phyloP scores from a whole-genome alignment of 2,113 vertebrate species.

The Bungarus multicinctus region DNA sequence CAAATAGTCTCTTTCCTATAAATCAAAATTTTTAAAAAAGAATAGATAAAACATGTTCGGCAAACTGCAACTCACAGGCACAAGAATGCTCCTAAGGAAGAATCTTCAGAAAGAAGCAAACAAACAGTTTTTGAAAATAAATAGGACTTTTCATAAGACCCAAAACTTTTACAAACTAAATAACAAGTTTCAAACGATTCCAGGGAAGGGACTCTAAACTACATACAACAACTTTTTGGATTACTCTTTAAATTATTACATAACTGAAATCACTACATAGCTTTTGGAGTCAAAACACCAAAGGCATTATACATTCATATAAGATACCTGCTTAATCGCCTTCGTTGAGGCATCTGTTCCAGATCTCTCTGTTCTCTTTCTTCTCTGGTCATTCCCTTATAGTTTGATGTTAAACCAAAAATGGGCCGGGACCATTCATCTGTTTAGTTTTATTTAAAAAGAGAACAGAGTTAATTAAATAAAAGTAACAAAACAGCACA shows the following conservation, averaged over 20 bases:
- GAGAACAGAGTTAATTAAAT: background rate
- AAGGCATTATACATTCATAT: background rate
- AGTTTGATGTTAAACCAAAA: slow-evolving; percentile 96
- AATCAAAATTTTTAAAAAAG: background rate
- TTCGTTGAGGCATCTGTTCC: slow-evolving; percentile 94
- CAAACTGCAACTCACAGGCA: background rate
- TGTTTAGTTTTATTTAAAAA: slow-evolving; percentile 44
- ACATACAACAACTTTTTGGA: background rate
- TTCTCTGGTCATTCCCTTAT: slow-evolving; percentile 97
- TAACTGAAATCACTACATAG: background rate
- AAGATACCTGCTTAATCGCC: slow-evolving; percentile 83
- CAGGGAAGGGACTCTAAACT: background rate
- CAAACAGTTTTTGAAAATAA: background rate
- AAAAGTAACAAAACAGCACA: background rate
- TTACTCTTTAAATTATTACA: background rate
- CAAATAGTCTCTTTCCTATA: background rate
- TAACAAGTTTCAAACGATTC: background rate
- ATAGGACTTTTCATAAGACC: background rate
- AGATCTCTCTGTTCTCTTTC: slow-evolving; percentile 95
- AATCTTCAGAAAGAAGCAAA: background rate
- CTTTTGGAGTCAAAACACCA: background rate
- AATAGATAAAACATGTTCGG: background rate
- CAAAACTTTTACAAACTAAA: background rate
- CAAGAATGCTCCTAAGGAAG: background rate
- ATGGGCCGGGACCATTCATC: slow-evolving; percentile 98